Evolutionary conservation across 2,888 invertebrate genomes (phyloP), one percentile per base, ranked within the genome.

Genomic region (Ecdyonurus torrentis): DNA sequence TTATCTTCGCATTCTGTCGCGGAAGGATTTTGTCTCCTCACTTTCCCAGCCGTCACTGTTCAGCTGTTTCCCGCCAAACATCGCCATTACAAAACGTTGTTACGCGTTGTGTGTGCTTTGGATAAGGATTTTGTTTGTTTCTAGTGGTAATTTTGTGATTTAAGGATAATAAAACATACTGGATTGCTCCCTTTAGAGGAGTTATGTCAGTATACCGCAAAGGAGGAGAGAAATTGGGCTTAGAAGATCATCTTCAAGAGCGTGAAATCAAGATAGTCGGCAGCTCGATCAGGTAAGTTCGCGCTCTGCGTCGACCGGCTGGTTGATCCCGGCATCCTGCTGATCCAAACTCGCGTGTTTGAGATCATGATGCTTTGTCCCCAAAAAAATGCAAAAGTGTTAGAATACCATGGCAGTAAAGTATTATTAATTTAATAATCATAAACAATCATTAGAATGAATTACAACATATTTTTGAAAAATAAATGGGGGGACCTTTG

Each of bases 11-110:
- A 25, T 58, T 53, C 25, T 23, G 58, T 55, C 62, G 62, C 58
- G 62, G 55, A 58, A 55, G 62, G 58, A 58, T 52, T 58, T 58
- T 25, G 58, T 37, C 50, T 62, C 55, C 62, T 3, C n/a, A 37
- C 22, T 23, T n/a, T 25, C n/a, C 20, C 37, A 22, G 58, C 23
- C 62, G 77, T 77, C 61, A 67, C 64, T 61, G 76, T 81, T 81
- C 81, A 83, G 82, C 82, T 83, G 82, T 83, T 83, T 83, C 83
- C 82, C 83, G 83, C 81, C 81, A 81, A 81, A 79, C 78, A 76
- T 75, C 79, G 79, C 81, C 80, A 80, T 80, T 81, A 80, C 80
- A 79, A 79, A 80, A 79, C 79, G 72, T 74, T 37, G 37, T 37
- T 37, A 37, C 58, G 58, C 58, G 60, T 60, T 61, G 63, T 58